phyloP scores from a whole-genome alignment of 1,140 invertebrate species.

The Rhysida immarginata region DNA sequence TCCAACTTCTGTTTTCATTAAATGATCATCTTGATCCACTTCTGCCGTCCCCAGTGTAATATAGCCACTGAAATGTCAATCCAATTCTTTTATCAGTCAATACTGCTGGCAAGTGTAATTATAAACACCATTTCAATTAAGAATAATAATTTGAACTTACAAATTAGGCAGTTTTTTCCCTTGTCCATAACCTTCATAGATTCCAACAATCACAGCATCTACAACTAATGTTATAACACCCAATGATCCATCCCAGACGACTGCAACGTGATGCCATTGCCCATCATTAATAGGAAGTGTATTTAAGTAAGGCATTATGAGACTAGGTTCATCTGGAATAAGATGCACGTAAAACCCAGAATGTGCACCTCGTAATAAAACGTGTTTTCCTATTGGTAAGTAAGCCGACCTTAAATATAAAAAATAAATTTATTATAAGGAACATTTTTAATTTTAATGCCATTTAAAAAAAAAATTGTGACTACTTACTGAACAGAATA shows the following conservation, averaged over 20 bases:
- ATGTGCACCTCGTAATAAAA: slow-evolving; percentile 74
- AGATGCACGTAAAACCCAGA: slow-evolving; percentile 76
- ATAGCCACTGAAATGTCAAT: slow-evolving; percentile 68
- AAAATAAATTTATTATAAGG: neutral
- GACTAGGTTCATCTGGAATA: slow-evolving; percentile 71
- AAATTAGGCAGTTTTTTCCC: slow-evolving; percentile 58
- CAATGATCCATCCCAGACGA: slow-evolving; percentile 82
- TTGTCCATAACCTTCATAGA: slow-evolving; percentile 65
- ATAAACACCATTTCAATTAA: no score
- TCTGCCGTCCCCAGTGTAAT: slow-evolving; percentile 72
- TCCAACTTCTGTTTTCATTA: slow-evolving; percentile 62
- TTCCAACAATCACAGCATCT: slow-evolving; percentile 81
- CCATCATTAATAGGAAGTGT: slow-evolving; percentile 82
- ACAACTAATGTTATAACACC: slow-evolving; percentile 67
- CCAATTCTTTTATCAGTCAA: neutral
- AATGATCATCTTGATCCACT: slow-evolving; percentile 43
- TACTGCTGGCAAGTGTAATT: no score
- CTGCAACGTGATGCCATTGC: slow-evolving; percentile 89
- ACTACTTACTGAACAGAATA: slow-evolving; percentile 64
- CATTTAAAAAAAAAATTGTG: neutral
- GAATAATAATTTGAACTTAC: no score
- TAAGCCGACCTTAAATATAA: slow-evolving; percentile 44
- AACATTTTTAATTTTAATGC: neutral
- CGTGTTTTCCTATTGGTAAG: slow-evolving; percentile 55
- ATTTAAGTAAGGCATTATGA: slow-evolving; percentile 81